These are phyloP conservation scores for Daubentonia madagascariensis DNA, from an alignment of 2,113 vertebrate species.

Conservation along the genomic window DNA sequence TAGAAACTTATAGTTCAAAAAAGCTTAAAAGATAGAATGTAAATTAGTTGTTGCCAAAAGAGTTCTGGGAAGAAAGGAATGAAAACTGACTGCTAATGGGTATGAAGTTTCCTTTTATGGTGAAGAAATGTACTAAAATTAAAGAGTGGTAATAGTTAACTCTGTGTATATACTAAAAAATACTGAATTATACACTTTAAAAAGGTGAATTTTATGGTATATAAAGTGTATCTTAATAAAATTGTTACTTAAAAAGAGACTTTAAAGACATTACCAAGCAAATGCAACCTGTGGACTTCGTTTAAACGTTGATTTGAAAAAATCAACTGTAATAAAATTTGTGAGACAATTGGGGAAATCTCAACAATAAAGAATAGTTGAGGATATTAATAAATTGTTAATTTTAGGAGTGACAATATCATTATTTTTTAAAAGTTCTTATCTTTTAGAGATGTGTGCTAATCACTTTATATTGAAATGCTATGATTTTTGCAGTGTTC, in stretches of 20 bases:
- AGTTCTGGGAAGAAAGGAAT: not conserved
- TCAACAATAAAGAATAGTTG: not conserved
- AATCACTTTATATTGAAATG: not conserved
- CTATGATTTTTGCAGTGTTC: not conserved
- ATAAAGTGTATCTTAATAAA: not conserved
- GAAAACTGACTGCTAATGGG: not conserved
- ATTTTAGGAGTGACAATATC: not conserved
- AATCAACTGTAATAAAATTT: not conserved
- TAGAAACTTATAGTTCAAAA: not conserved
- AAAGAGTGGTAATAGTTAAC: not conserved
- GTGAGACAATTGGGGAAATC: not conserved
- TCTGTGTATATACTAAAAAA: not conserved
- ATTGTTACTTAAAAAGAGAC: not conserved
- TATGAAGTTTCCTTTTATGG: not conserved
- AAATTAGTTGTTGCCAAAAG: not conserved
- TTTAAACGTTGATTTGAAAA: not conserved
- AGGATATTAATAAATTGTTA: not conserved
- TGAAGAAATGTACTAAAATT: not conserved
- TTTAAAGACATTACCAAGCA: not conserved
- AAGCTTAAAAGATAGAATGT: not conserved
- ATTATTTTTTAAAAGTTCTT: not conserved
- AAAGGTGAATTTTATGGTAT: not conserved
- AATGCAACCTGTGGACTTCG: not conserved
- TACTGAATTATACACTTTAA: not conserved
- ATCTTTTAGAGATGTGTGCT: not conserved